phyloP scores from a whole-genome alignment of 2,113 vertebrate species.

The Empidonax alnorum region DNA sequence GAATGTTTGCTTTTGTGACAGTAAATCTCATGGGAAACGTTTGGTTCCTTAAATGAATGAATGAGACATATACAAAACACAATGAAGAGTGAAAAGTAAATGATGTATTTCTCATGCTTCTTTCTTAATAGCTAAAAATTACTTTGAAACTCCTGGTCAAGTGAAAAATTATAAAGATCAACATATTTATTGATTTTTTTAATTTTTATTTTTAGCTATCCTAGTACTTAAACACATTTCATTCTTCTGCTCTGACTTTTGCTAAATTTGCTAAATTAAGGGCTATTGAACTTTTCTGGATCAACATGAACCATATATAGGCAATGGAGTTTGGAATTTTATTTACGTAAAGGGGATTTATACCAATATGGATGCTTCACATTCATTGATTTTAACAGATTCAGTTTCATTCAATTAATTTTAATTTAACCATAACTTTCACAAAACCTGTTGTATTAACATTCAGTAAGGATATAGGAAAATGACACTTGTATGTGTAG shows the following conservation, averaged over 20 bases:
- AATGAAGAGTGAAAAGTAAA: not conserved
- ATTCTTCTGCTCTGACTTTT: not conserved
- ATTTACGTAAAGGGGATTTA: not conserved
- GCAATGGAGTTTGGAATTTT: not conserved
- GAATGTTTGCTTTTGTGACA: not conserved
- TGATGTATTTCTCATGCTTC: accelerated
- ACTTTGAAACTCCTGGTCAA: not conserved
- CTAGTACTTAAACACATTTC: not conserved
- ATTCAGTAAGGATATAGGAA: not conserved
- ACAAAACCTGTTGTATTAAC: not conserved
- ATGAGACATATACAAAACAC: not conserved
- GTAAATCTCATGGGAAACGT: not conserved
- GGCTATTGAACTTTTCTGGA: not conserved
- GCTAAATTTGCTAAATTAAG: not conserved
- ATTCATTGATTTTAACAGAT: not conserved
- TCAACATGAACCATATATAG: not conserved
- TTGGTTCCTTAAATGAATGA: not conserved
- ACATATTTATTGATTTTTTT: not conserved
- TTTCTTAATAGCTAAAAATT: not conserved
- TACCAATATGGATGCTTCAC: not conserved
- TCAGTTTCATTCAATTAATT: not conserved
- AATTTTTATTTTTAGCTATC: not conserved
- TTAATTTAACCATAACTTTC: not conserved
- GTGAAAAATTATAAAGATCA: not conserved
- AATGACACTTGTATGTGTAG: not conserved